Conservation (phyloP, 2,888 invertebrate species). For the Salpingus planirostris region DNA sequence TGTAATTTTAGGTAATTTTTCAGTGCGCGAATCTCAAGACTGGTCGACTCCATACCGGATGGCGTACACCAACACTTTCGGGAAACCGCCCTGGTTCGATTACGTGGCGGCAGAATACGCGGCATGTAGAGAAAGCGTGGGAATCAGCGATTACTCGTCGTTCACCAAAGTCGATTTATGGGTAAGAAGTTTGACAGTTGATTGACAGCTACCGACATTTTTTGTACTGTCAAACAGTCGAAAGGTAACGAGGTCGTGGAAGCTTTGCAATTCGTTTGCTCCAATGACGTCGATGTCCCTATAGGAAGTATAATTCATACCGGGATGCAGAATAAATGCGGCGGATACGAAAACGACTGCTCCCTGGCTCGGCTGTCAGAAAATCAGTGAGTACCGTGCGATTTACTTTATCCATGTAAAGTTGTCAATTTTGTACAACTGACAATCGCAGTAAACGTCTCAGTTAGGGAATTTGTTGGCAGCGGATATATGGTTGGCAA, state of each 20-base stretch:
- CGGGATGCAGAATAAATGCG: constrained; percentile 91
- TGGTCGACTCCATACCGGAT: constrained; percentile 55
- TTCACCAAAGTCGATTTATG: constrained; percentile 94
- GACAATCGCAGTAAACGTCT: too few relatives aligned
- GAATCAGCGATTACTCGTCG: constrained; percentile 92
- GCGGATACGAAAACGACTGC: constrained; percentile 98
- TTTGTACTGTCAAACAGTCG: constrained; percentile 66
- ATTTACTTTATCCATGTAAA: too few relatives aligned
- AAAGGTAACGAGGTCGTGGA: constrained; percentile 82
- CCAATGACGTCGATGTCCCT: constrained; percentile 92
- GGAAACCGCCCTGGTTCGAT: constrained; percentile 91
- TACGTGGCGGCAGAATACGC: constrained; percentile 81
- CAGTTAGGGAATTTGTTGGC: too few relatives aligned
- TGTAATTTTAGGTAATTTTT: neutral
- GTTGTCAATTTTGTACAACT: too few relatives aligned
- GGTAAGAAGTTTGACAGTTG: constrained; percentile 51
- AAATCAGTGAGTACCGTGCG: constrained; percentile 57
- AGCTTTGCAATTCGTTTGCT: constrained; percentile 85
- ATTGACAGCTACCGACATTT: neutral
- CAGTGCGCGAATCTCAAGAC: constrained; percentile 28
- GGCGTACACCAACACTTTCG: constrained; percentile 75
- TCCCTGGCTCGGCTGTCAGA: constrained; percentile 81
- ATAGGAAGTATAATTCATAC: constrained; percentile 92
- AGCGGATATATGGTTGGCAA: too few relatives aligned
- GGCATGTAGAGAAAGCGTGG: constrained; percentile 86